These are phyloP conservation scores for Aldabrachelys gigantea DNA, from an alignment of 2,113 vertebrate genomes.

Conservation along the genomic window DNA sequence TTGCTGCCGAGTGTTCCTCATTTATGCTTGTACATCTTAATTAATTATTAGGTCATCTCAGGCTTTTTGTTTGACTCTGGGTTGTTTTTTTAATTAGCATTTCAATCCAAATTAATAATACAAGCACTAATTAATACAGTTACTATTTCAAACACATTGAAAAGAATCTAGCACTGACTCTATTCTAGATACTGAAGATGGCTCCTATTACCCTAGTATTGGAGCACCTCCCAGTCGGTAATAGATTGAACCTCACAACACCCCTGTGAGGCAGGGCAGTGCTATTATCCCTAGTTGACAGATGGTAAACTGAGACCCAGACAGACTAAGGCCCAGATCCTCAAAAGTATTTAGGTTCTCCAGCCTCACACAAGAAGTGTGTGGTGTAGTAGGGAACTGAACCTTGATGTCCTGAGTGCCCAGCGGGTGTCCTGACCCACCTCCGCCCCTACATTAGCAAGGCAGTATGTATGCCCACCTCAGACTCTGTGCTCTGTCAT, in stretches of 20 bases:
- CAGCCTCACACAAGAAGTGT: background rate
- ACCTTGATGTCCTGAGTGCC: background rate
- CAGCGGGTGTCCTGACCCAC: no score
- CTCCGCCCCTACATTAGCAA: background rate
- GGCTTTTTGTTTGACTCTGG: background rate
- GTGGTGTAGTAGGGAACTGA: background rate
- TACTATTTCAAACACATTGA: background rate
- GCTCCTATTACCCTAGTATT: background rate
- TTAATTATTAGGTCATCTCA: background rate
- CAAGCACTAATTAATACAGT: background rate
- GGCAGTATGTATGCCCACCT: background rate
- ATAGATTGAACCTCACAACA: background rate
- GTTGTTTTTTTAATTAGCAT: background rate
- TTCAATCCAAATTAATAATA: background rate
- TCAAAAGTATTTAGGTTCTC: background rate
- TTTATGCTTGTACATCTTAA: background rate
- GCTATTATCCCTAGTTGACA: background rate
- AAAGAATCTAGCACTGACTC: background rate
- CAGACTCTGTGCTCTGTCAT: background rate
- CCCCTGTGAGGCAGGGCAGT: background rate
- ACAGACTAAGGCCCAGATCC: background rate
- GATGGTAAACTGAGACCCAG: background rate
- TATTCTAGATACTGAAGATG: background rate
- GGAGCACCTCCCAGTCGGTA: background rate
- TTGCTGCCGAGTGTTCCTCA: background rate